These are phyloP conservation scores for Danaus plexippus DNA, from an alignment of 1,140 invertebrate genomes.

Conservation along the genomic window DNA sequence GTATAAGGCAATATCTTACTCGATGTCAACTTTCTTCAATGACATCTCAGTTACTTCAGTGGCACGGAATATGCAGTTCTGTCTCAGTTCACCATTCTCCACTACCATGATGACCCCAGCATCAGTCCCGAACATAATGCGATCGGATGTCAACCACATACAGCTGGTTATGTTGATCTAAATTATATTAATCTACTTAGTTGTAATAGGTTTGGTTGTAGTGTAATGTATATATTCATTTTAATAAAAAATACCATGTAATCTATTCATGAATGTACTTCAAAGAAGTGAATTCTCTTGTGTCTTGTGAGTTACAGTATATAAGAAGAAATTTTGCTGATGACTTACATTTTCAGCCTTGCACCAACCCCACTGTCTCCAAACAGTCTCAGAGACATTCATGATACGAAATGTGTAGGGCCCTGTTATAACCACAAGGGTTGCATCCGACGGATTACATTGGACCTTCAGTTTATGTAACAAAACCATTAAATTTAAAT, in stretches of 20 bases:
- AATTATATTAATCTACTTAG: slow-evolving; percentile 5
- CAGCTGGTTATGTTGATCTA: slow-evolving; percentile 74
- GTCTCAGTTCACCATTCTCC: slow-evolving; percentile 84
- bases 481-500: too few species aligned
- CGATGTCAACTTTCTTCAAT: slow-evolving; percentile 69
- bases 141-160: slow-evolving; percentile 81
- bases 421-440: slow-evolving; percentile 82
- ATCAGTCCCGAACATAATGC: slow-evolving; percentile 82
- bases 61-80: slow-evolving; percentile 71
- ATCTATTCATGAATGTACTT: not conserved
- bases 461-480: slow-evolving; percentile 40
- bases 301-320: too few species aligned
- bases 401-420: slow-evolving; percentile 82
- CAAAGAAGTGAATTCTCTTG: too few species aligned
- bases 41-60: slow-evolving; percentile 71
- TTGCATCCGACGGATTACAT: slow-evolving; percentile 82
- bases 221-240: not conserved
- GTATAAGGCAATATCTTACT: slow-evolving; percentile 34
- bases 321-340: not conserved
- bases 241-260: not conserved
- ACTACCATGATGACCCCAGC: slow-evolving; percentile 82
- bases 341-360: slow-evolving; percentile 82
- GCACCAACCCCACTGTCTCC: slow-evolving; percentile 86
- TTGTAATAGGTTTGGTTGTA: too few species aligned
- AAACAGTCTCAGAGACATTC: slow-evolving; percentile 83